These are phyloP conservation scores for Aporophyla nigra DNA, from an alignment of 2,888 invertebrate genomes.

Conservation along the genomic window DNA sequence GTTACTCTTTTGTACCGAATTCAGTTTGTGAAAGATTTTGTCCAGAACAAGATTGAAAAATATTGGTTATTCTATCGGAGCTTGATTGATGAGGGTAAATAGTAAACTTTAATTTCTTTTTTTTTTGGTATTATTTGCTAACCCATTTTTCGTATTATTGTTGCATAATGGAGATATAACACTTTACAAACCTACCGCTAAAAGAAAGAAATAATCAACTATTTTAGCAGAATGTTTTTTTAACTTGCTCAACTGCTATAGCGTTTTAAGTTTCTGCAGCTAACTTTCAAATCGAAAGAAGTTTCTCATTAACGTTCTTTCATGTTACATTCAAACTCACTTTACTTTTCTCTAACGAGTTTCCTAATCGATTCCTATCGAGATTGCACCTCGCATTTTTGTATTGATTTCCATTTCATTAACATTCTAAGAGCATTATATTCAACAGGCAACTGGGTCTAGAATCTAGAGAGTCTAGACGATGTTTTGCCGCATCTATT, in stretches of 20 bases:
- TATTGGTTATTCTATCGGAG: background rate
- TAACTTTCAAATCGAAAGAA: constrained; percentile 47
- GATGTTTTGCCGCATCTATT: constrained; percentile 68
- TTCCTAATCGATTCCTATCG: constrained; percentile 62
- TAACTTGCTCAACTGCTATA: constrained; percentile 24
- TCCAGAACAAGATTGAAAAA: no score
- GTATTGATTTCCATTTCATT: constrained; percentile 68
- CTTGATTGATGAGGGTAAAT: background rate
- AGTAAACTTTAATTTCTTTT: background rate
- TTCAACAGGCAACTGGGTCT: constrained; percentile 48
- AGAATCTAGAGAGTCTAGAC: constrained; percentile 70
- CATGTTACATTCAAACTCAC: constrained; percentile 43
- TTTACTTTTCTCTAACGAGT: constrained; percentile 57
- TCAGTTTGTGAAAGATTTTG: background rate
- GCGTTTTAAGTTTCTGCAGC: constrained; percentile 27
- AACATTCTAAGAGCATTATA: constrained; percentile 68
- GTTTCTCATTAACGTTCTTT: constrained; percentile 58
- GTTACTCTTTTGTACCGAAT: background rate
- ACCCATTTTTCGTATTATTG: background rate
- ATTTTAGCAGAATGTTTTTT: constrained; percentile 9
- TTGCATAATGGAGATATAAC: background rate
- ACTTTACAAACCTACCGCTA: background rate
- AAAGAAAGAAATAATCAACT: constrained; percentile 22
- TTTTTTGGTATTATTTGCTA: no score
- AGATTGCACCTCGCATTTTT: constrained; percentile 59